Base-by-base conservation (phyloP, 2,113 vertebrate species). In the Bettongia penicillata region DNA sequence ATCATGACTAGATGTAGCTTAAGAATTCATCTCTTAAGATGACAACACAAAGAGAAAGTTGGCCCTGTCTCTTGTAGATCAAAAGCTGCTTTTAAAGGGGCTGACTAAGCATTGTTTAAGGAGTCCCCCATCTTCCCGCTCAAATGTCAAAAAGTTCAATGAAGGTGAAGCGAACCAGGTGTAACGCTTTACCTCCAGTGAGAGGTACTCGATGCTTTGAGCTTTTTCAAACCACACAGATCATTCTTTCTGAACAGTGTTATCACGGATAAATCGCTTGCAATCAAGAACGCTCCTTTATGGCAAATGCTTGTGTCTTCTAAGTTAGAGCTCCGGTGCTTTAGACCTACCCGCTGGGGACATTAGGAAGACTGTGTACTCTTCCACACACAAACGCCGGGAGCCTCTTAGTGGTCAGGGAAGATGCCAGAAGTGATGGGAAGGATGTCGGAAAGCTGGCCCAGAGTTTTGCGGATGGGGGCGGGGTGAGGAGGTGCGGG, bases 1-100 rank as follows among this genome's bases (percentile, higher is more conserved):
- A 94, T 1, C 4, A 7, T 31, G 51, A 61, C 48, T 52, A 77
- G 5, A n/a, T 43, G 52, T 9, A 14, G 50, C 49, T 68, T 47
- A 0, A 31, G 31, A 93, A 11, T 50, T 3, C 16, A 90, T 51
- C 43, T 26, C 90, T 0, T 91, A 51, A 0, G 8, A 19, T 28
- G 51, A 51, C 93, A 95, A 51, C 93, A 95, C 96, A 95, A 97
- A 97, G 95, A 53, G 24, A 31, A n/a, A 19, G 89, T 90, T 10
- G 52, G 49, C 8, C 77, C 89, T 55, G 53, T 53, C 55, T 0
- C 24, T 9, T 55, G 31, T 51, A 43, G 10, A 49, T 47, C 0
- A 68, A 28, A 14, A 68, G 49, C 84, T 2, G 48, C 4, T 53
- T 77, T 84, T 43, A 43, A 84, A 43, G 68, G 2, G n/a, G 19